A percentile compares a stretch with the other conserved stretches of the same genome.
Evolutionary conservation across 2,797 vertebrate genomes (phyloP).

Genomic region (Tokudaia tokunoshimensis): DNA sequence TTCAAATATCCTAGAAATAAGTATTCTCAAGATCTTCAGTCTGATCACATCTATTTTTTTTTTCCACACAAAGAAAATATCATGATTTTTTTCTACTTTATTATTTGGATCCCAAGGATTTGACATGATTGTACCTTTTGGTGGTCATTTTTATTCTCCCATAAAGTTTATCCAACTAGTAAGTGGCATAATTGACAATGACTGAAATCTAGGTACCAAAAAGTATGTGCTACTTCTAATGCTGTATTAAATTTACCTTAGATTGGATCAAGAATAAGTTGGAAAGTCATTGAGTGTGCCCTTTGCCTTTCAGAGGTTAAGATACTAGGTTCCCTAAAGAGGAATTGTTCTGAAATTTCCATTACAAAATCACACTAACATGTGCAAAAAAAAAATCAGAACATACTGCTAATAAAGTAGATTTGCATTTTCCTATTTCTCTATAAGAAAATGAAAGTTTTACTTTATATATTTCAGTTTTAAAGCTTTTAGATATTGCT

Average conservation of each 20-base stretch:
- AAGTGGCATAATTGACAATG: constrained; percentile 15
- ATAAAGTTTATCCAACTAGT: not conserved
- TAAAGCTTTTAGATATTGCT: constrained; percentile 75
- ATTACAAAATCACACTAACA: constrained; percentile 42
- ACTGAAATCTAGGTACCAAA: not conserved
- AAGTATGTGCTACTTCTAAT: not conserved
- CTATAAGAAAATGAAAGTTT: constrained; percentile 13
- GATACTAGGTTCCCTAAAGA: not conserved
- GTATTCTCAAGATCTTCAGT: not conserved
- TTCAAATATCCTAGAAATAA: constrained; percentile 30
- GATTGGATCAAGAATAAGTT: constrained; percentile 5
- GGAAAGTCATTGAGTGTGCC: not conserved
- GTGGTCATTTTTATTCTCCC: not conserved
- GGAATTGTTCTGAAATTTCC: constrained; percentile 32
- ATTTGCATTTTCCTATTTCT: constrained; percentile 39
- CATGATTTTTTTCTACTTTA: not conserved
- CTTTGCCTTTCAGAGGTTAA: not conserved
- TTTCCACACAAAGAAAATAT: not conserved
- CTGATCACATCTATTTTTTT: not conserved
- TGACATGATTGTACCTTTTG: not conserved
- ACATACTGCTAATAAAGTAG: not conserved
- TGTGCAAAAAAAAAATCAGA: constrained; percentile 21
- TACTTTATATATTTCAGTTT: constrained; percentile 22
- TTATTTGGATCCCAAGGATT: not conserved
- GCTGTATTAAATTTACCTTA: not conserved